Percentiles rank a stretch among this genome's conserved stretches.
phyloP scores from a whole-genome alignment of 2,113 vertebrate genomes.

The Varanus salvator region DNA sequence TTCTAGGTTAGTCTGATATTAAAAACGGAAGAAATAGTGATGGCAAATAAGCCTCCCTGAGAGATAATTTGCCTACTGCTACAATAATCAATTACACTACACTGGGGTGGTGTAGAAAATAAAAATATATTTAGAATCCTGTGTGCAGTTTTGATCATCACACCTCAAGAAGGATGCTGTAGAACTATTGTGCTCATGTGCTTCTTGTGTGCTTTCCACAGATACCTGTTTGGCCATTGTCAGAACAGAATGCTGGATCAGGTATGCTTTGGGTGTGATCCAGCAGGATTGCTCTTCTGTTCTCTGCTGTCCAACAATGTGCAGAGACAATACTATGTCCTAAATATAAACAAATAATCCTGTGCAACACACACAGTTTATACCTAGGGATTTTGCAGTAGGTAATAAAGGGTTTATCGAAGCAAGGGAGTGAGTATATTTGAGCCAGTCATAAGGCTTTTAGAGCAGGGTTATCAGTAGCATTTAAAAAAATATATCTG shows the following conservation, averaged over 20 bases:
- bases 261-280: no score
- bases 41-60: neutral
- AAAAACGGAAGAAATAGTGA: neutral
- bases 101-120: neutral
- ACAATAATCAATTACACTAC: neutral
- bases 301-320: no score
- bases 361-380: neutral
- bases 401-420: neutral
- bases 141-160: neutral
- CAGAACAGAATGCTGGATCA: no score
- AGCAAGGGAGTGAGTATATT: neutral
- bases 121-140: neutral
- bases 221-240: no score
- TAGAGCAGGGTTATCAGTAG: no score
- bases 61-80: neutral
- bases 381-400: neutral
- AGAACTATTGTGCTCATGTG: no score
- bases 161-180: no score
- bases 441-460: neutral
- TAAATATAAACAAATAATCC: neutral
- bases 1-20: neutral
- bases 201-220: no score
- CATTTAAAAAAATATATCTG: no score
- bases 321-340: neutral
- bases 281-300: no score